These are phyloP conservation scores for Corythaeola cristata DNA, from an alignment of 2,113 vertebrate species.

Conservation along the genomic window DNA sequence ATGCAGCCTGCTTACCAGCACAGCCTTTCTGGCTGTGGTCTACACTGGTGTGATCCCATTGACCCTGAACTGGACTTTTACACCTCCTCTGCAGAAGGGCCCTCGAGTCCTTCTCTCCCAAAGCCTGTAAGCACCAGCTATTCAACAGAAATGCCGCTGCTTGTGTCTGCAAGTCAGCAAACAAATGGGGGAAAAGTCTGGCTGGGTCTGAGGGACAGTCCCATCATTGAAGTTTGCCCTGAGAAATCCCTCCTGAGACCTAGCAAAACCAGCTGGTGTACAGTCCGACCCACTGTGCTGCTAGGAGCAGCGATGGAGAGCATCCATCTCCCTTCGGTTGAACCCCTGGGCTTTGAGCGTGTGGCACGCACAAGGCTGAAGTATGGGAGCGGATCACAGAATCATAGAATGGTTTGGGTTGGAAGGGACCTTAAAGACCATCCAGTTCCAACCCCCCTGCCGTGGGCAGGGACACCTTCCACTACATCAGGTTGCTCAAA, in stretches of 20 bases:
- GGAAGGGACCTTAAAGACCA: too few relatives aligned
- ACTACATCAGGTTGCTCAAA: too few relatives aligned
- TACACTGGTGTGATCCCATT: not conserved
- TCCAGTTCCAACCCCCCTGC: too few relatives aligned
- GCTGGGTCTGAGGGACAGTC: not conserved
- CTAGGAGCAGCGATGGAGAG: accelerated
- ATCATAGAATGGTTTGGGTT: too few relatives aligned
- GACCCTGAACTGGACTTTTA: not conserved
- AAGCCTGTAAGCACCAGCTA: not conserved
- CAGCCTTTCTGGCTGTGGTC: not conserved
- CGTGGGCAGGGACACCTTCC: too few relatives aligned
- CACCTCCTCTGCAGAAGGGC: not conserved
- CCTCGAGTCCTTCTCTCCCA: not conserved
- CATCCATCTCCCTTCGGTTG: not conserved
- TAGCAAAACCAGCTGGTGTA: not conserved
- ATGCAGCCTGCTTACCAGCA: not conserved
- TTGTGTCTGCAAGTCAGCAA: not conserved
- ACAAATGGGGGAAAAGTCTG: accelerated
- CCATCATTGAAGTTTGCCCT: not conserved
- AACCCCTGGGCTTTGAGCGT: not conserved
- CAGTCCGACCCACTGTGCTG: not conserved
- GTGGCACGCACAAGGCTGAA: not conserved
- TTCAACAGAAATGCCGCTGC: not conserved
- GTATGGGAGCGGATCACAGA: not conserved
- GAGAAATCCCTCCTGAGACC: not conserved